Percentiles rank a stretch among this genome's conserved stretches.
These are phyloP conservation scores for Prunella himalayana DNA, from an alignment of 2,113 vertebrate species.

Conservation along the genomic window DNA sequence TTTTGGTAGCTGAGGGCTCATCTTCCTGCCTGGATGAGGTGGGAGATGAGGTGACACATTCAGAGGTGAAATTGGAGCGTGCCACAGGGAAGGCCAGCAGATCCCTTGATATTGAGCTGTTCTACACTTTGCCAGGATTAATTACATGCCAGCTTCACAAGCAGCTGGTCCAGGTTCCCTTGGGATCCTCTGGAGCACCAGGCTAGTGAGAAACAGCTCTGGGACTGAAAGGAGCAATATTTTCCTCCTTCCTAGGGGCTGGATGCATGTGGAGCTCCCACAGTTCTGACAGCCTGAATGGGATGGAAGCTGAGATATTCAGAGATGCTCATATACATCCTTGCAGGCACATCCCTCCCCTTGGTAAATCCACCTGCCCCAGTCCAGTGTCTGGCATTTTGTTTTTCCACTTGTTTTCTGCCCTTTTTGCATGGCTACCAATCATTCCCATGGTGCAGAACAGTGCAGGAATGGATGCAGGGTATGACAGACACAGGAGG, in stretches of 20 bases:
- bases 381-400: background rate
- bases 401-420: background rate
- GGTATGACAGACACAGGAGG: background rate
- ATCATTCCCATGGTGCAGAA: background rate
- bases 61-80: background rate
- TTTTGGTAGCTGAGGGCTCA: background rate
- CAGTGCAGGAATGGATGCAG: background rate
- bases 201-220: background rate
- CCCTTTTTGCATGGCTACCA: background rate
- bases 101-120: background rate
- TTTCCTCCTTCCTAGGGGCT: background rate
- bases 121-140: background rate
- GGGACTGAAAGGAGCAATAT: background rate
- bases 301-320: background rate
- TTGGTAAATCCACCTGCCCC: background rate
- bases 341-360: background rate
- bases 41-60: background rate
- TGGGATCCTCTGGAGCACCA: background rate
- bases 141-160: background rate
- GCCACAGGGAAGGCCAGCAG: background rate
- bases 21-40: background rate
- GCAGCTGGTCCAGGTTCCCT: background rate
- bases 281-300: background rate
- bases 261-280: background rate
- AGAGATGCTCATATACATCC: background rate